phyloP scores from a whole-genome alignment of 1,140 invertebrate species.

The Delia radicum region DNA sequence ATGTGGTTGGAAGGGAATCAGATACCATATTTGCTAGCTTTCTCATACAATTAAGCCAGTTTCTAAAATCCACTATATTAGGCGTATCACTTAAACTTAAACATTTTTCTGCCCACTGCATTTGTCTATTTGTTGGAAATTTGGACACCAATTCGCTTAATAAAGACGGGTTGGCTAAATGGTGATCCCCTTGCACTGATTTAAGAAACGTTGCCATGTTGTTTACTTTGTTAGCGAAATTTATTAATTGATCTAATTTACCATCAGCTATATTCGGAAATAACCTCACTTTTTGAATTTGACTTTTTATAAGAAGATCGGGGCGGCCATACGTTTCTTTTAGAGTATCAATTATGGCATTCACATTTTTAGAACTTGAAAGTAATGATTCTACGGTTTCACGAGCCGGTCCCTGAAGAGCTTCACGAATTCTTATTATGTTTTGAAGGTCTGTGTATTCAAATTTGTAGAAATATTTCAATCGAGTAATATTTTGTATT shows the following conservation, averaged over 20 bases:
- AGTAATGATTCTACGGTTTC: not conserved
- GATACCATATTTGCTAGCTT: not conserved
- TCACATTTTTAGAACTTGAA: not conserved
- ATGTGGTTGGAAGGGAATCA: not conserved
- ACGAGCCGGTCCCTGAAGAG: not conserved
- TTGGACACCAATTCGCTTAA: not conserved
- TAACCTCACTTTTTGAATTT: not conserved
- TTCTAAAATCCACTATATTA: not conserved
- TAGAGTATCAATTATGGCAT: not conserved
- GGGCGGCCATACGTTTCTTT: conserved; percentile 2
- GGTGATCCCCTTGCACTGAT: not conserved
- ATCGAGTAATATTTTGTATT: no score
- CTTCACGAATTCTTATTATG: conserved; percentile 1
- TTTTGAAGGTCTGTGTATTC: not conserved
- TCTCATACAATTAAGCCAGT: not conserved
- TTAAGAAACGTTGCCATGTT: not conserved
- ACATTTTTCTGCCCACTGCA: conserved; percentile 5
- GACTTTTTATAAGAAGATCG: conserved; percentile 8
- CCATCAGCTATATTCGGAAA: not conserved
- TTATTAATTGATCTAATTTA: not conserved
- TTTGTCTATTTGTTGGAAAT: not conserved
- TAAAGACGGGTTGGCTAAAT: not conserved
- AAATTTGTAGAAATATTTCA: no score
- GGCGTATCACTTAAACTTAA: not conserved
- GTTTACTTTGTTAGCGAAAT: not conserved